These are phyloP conservation scores for Gadus chalcogrammus DNA, from an alignment of 2,113 vertebrate genomes.

Conservation along the genomic window DNA sequence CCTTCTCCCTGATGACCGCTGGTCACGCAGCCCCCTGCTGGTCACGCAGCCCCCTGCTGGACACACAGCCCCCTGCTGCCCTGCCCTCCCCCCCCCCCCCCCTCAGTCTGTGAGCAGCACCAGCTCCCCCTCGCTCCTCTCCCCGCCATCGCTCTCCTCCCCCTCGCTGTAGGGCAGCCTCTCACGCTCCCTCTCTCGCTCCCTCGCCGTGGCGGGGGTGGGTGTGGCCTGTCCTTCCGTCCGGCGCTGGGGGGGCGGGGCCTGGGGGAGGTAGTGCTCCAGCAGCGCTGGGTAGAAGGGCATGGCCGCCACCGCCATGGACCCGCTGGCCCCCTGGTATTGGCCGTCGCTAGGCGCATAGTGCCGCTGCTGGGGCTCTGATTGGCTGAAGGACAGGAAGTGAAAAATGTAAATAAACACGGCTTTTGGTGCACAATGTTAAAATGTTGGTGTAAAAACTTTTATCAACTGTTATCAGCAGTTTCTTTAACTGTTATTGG, in stretches of 20 bases:
- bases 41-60: no score
- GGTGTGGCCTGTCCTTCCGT: conserved; percentile 68
- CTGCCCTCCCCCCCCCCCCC: not conserved
- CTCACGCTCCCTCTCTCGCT: conserved; percentile 47
- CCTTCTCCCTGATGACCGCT: not conserved
- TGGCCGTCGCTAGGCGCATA: conserved; percentile 75
- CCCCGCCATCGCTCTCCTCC: conserved; percentile 85
- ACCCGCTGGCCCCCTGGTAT: conserved; percentile 66
- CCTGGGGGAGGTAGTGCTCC: conserved; percentile 85
- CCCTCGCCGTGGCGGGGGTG: conserved; percentile 35
- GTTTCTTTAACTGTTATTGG: no score
- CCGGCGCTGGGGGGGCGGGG: conserved; percentile 60
- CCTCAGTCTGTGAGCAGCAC: conserved; percentile 91
- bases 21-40: not conserved
- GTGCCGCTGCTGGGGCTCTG: conserved; percentile 79
- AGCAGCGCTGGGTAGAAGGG: conserved; percentile 78
- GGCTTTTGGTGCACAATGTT: no score
- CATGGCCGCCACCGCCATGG: conserved; percentile 70
- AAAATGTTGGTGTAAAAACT: no score
- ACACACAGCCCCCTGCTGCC: no score
- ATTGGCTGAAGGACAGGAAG: conserved; percentile 69
- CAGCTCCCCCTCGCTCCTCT: conserved; percentile 89
- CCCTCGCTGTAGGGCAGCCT: conserved; percentile 86
- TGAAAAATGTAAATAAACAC: conserved; percentile 24
- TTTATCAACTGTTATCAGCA: no score